A percentile compares a stretch with the other conserved stretches of the same genome.
Evolutionary conservation across 2,113 vertebrate species (phyloP).

Genomic region (Ctenomys sociabilis): DNA sequence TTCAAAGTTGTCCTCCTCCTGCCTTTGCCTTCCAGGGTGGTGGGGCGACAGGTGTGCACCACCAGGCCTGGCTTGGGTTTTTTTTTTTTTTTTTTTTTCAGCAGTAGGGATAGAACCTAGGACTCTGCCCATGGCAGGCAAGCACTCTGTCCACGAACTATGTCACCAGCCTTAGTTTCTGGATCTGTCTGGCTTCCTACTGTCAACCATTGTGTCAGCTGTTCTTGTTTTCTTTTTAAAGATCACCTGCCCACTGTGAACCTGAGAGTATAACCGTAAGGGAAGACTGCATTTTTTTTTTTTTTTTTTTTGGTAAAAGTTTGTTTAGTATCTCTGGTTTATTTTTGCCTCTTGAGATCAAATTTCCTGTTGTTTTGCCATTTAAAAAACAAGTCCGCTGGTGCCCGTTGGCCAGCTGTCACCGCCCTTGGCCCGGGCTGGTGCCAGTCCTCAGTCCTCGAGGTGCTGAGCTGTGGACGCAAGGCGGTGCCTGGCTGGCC

Average conservation of each 20-base stretch:
- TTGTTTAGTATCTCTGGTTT: not conserved
- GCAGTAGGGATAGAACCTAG: not conserved
- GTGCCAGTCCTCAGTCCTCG: not conserved
- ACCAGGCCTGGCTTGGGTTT: not conserved
- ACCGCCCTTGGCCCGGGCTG: not conserved
- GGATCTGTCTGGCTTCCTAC: not conserved
- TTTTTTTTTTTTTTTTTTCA: not conserved
- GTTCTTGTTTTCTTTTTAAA: not conserved
- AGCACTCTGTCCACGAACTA: not conserved
- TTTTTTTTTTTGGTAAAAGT: not conserved
- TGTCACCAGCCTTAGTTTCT: not conserved
- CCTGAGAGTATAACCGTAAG: not conserved
- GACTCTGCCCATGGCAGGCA: not conserved
- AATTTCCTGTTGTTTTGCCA: constrained; percentile 12
- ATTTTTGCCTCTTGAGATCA: not conserved
- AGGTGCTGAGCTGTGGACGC: not conserved
- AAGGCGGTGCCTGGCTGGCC: not conserved
- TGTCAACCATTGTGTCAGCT: not conserved
- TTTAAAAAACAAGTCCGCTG: not conserved
- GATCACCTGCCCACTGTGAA: not conserved
- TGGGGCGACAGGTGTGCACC: not conserved
- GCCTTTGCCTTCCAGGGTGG: not conserved
- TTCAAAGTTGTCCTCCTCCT: not conserved
- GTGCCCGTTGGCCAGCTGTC: not conserved
- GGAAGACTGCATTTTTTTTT: not conserved